phyloP scores from a whole-genome alignment of 2,888 invertebrate genomes.

The Pinctada fucata region DNA sequence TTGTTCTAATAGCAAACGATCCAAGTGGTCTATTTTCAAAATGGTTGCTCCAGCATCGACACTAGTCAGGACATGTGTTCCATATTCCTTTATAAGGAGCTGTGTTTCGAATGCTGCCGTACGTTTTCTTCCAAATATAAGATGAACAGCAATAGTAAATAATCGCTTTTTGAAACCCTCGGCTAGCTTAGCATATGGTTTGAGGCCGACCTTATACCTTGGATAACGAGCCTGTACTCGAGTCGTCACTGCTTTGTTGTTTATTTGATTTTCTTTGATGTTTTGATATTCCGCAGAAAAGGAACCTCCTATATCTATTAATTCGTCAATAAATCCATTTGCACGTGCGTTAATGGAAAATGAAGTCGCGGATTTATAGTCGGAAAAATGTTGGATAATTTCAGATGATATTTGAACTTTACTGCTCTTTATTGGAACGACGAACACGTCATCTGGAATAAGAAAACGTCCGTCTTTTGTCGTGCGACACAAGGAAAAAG shows the following conservation, averaged over 20 bases:
- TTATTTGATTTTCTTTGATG: constrained; percentile 36
- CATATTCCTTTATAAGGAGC: constrained; percentile 44
- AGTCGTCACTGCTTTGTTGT: constrained; percentile 32
- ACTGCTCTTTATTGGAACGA: constrained; percentile 38
- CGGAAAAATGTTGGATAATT: constrained; percentile 34
- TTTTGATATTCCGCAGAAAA: constrained; percentile 39
- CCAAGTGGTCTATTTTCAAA: constrained; percentile 33
- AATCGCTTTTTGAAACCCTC: constrained; percentile 36
- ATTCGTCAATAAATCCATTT: constrained; percentile 11
- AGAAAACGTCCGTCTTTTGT: constrained; percentile 41
- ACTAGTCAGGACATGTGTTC: constrained; percentile 45
- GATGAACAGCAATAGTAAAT: constrained; percentile 39
- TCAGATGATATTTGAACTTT: constrained; percentile 40
- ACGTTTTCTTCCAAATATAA: constrained; percentile 27
- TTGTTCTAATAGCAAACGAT: neutral
- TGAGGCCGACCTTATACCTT: constrained; percentile 30
- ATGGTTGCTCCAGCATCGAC: constrained; percentile 41
- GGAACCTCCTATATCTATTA: constrained; percentile 26
- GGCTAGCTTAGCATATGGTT: constrained; percentile 35
- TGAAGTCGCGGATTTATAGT: constrained; percentile 36
- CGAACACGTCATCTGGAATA: constrained; percentile 35
- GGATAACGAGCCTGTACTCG: constrained; percentile 34
- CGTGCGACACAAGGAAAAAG: constrained; percentile 30
- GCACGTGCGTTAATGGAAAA: constrained; percentile 40
- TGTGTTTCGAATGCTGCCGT: constrained; percentile 36